Percentiles rank a stretch among this genome's conserved stretches.
phyloP scores from a whole-genome alignment of 1,140 invertebrate species.

The Caligus rogercresseyi region DNA sequence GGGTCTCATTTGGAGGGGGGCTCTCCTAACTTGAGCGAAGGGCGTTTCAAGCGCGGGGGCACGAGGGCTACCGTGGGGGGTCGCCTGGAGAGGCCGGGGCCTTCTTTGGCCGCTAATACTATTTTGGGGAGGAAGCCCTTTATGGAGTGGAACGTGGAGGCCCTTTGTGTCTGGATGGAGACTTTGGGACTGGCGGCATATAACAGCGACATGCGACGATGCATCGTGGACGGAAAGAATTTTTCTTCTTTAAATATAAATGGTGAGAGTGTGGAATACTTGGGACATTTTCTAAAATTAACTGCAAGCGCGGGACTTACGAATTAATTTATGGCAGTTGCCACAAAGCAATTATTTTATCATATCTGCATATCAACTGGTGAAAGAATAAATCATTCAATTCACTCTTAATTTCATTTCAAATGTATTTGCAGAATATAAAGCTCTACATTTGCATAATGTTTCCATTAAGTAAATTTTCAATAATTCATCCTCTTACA shows the following conservation, averaged over 20 bases:
- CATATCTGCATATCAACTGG: no score
- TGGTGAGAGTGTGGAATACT: conserved; percentile 39
- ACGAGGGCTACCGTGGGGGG: conserved; percentile 55
- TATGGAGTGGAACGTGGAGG: conserved; percentile 55
- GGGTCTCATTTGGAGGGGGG: conserved; percentile 44
- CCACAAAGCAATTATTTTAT: no score
- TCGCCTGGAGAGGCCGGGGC: conserved; percentile 45
- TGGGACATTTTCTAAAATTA: conserved; percentile 74
- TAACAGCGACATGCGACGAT: conserved; percentile 51
- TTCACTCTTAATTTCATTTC: no score
- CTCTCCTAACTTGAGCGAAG: conserved; percentile 25
- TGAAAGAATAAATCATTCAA: no score
- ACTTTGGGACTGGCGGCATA: conserved; percentile 70
- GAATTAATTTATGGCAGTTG: no score
- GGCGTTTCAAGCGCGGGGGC: conserved; percentile 45
- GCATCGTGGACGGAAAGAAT: conserved; percentile 60
- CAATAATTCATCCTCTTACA: neutral
- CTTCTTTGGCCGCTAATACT: neutral
- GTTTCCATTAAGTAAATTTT: neutral
- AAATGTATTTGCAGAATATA: no score
- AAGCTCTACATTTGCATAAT: no score
- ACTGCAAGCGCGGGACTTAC: conserved; percentile 32
- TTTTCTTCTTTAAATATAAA: conserved; percentile 47
- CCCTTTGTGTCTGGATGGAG: conserved; percentile 69
- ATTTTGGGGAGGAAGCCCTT: conserved; percentile 29